phyloP scores from a whole-genome alignment of 2,797 vertebrate species.

The Ctenosaura bakeri region DNA sequence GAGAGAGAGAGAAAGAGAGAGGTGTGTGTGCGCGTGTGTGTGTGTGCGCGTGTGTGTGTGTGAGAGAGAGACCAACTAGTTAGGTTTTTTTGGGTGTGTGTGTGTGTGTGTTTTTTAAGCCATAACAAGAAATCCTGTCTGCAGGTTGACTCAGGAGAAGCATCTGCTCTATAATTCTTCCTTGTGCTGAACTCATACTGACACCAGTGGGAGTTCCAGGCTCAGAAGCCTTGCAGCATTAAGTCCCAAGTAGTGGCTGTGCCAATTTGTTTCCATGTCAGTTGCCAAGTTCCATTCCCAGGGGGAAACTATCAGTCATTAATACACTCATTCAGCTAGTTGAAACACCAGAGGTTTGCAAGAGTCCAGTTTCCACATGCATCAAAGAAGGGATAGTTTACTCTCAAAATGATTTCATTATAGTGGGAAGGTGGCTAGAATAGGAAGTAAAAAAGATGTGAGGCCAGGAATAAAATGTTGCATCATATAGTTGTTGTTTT shows the following conservation, averaged over 20 bases:
- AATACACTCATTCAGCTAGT: not conserved
- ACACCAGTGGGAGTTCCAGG: constrained; percentile 1
- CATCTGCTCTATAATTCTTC: not conserved
- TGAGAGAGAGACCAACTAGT: too few species aligned
- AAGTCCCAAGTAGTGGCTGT: not conserved
- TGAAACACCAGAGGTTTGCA: not conserved
- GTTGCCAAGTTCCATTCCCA: constrained; percentile 18
- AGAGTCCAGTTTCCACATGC: not conserved
- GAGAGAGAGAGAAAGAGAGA: too few species aligned
- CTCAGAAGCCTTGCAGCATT: not conserved
- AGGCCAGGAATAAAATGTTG: not conserved
- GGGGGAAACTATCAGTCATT: not conserved
- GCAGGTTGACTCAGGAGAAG: not conserved
- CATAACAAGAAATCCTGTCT: not conserved
- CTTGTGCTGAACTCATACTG: constrained; percentile 2
- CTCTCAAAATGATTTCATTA: not conserved
- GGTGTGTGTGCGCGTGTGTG: too few species aligned
- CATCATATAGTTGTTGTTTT: too few species aligned
- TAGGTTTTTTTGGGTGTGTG: too few species aligned
- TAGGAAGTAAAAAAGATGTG: not conserved
- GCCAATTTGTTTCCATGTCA: constrained; percentile 18
- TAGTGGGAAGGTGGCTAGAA: not conserved
- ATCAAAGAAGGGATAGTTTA: not conserved
- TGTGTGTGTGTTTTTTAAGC: not conserved
- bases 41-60: too few species aligned